Percentiles rank a stretch among this genome's conserved stretches.
Conservation (phyloP, 2,797 vertebrate species). For the Prunella strophiata region DNA sequence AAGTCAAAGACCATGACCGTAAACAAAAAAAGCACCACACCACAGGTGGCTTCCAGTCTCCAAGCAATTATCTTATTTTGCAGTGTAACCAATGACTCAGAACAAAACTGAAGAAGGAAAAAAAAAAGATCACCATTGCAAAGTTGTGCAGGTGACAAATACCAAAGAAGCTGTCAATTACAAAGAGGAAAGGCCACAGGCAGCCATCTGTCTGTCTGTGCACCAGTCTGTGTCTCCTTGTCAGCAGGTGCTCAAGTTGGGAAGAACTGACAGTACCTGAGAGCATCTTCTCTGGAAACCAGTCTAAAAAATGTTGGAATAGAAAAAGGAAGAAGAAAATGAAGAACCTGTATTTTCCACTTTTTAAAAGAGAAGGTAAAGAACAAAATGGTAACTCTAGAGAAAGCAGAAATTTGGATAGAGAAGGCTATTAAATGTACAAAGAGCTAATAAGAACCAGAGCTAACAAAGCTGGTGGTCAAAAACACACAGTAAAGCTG, state of each 20-base stretch:
- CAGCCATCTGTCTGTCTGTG: background rate
- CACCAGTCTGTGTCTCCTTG: background rate
- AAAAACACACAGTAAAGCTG: background rate
- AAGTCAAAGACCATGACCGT: background rate
- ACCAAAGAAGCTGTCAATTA: background rate
- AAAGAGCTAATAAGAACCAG: background rate
- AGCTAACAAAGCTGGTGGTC: background rate
- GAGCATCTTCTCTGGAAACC: background rate
- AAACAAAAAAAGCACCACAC: background rate
- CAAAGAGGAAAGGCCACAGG: background rate
- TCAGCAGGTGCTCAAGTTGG: background rate
- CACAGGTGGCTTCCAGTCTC: conserved; percentile 13
- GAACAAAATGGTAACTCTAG: background rate
- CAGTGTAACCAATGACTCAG: background rate
- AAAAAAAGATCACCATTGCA: background rate
- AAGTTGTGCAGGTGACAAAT: background rate
- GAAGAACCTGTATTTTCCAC: background rate
- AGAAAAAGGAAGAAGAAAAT: background rate
- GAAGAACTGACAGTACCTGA: background rate
- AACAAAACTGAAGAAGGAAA: background rate
- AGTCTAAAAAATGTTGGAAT: background rate
- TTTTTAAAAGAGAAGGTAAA: background rate
- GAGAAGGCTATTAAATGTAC: background rate
- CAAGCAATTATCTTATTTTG: background rate
- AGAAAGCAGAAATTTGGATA: background rate